These are phyloP conservation scores for Herpetotheres cachinnans DNA, from an alignment of 2,113 vertebrate genomes.

Conservation along the genomic window DNA sequence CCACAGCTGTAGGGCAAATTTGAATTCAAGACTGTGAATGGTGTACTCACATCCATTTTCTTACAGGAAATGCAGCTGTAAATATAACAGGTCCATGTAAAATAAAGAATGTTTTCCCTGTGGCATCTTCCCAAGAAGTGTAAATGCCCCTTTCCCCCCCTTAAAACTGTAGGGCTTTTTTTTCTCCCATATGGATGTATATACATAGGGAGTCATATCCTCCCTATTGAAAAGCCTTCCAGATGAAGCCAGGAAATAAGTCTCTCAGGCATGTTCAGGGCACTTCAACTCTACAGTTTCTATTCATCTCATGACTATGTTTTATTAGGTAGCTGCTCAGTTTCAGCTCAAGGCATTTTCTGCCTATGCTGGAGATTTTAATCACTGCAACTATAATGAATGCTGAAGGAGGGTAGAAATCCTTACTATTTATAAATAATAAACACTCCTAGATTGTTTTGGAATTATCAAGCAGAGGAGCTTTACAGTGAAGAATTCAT, in stretches of 20 bases:
- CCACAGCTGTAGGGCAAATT: neutral
- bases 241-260: neutral
- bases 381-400: neutral
- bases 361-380: neutral
- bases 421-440: neutral
- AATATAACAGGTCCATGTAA: neutral
- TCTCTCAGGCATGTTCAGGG: neutral
- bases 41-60: neutral
- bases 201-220: neutral
- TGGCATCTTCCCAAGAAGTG: neutral
- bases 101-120: neutral
- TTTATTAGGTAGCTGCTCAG: neutral
- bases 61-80: slow-evolving; percentile 18
- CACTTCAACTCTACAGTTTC: neutral
- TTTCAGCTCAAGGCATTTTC: slow-evolving; percentile 8
- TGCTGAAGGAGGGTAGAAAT: neutral
- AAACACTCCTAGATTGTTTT: neutral
- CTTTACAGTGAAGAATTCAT: neutral
- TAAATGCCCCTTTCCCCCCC: neutral
- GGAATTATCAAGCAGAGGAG: neutral
- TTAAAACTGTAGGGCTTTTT: neutral
- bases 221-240: neutral
- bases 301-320: neutral
- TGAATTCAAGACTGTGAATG: neutral
- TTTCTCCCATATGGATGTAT: neutral